Percentiles rank a stretch among this genome's conserved stretches.
Conservation (phyloP, 2,797 vertebrate species). For the Alcedo quadribrachys region DNA sequence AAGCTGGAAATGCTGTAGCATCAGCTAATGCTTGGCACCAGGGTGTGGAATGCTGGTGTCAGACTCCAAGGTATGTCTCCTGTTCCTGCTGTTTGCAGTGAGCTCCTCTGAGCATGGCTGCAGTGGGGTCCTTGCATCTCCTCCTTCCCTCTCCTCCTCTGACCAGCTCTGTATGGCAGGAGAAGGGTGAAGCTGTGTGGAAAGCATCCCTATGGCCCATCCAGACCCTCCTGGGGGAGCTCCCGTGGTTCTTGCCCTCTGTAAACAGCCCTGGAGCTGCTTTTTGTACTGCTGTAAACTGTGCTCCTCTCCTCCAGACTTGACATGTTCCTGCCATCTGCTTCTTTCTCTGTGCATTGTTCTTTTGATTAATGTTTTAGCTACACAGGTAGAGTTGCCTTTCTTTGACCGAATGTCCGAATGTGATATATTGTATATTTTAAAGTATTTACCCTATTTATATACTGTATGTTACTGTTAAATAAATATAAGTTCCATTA, state of each 20-base stretch:
- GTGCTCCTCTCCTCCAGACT: neutral
- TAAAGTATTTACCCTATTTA: constrained; percentile 73
- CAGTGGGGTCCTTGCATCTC: neutral
- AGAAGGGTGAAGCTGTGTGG: neutral
- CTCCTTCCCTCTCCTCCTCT: neutral
- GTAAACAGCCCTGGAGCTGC: neutral
- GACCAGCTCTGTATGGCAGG: fast-evolving
- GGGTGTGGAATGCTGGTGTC: neutral
- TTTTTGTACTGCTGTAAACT: neutral
- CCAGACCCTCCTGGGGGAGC: neutral
- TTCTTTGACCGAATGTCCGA: constrained; percentile 53
- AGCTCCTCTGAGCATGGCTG: neutral
- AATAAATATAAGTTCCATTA: constrained; percentile 64
- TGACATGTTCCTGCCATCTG: neutral
- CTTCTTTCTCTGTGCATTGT: constrained; percentile 57
- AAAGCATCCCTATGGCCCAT: neutral
- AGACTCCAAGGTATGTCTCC: fast-evolving
- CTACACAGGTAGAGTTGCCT: constrained; percentile 28
- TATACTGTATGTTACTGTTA: constrained; percentile 69
- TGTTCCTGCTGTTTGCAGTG: fast-evolving
- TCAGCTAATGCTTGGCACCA: neutral
- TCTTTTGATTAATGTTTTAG: constrained; percentile 43
- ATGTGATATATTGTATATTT: constrained; percentile 75
- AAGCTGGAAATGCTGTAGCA: neutral
- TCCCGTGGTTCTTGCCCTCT: neutral